Evolutionary conservation across 1,140 invertebrate species (phyloP).

Genomic region (Arctopsyche grandis): DNA sequence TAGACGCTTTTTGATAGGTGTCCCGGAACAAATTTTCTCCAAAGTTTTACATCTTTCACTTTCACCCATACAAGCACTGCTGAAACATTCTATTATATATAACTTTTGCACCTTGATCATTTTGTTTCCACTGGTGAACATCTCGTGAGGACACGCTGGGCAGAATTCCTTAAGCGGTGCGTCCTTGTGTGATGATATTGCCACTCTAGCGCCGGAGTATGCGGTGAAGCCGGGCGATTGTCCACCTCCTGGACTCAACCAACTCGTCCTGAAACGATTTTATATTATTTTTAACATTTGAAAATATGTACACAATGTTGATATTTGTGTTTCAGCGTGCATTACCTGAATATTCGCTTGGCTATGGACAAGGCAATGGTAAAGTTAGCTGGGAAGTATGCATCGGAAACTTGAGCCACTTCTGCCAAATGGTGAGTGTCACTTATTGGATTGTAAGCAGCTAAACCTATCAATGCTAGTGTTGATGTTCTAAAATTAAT

Average conservation of each 20-base stretch:
- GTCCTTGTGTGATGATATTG: conserved; percentile 18
- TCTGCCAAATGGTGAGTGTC: conserved; percentile 45
- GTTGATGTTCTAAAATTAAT: conserved; percentile 46
- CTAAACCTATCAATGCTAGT: conserved; percentile 45
- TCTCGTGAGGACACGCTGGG: conserved; percentile 25
- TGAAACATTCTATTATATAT: neutral
- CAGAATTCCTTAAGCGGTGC: conserved; percentile 7
- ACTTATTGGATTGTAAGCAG: conserved; percentile 48
- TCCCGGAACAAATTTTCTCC: too few relatives aligned
- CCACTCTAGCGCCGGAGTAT: conserved; percentile 44
- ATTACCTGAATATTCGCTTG: conserved; percentile 41
- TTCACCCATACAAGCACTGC: too few relatives aligned
- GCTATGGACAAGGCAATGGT: conserved; percentile 38
- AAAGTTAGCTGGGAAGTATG: conserved; percentile 50
- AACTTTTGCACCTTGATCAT: conserved; percentile 1
- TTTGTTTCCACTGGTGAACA: conserved; percentile 9
- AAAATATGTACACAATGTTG: neutral
- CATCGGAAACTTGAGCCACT: conserved; percentile 50
- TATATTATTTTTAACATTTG: neutral
- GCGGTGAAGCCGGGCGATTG: conserved; percentile 44
- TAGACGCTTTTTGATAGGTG: too few relatives aligned
- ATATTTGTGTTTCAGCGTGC: too few relatives aligned
- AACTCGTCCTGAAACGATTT: conserved; percentile 38
- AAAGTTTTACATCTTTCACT: too few relatives aligned
- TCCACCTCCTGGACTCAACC: conserved; percentile 38